Evolutionary conservation across 2,797 vertebrate genomes (phyloP), one percentile per base, ranked within the genome.

Genomic region (Hozukius guyotensis): DNA sequence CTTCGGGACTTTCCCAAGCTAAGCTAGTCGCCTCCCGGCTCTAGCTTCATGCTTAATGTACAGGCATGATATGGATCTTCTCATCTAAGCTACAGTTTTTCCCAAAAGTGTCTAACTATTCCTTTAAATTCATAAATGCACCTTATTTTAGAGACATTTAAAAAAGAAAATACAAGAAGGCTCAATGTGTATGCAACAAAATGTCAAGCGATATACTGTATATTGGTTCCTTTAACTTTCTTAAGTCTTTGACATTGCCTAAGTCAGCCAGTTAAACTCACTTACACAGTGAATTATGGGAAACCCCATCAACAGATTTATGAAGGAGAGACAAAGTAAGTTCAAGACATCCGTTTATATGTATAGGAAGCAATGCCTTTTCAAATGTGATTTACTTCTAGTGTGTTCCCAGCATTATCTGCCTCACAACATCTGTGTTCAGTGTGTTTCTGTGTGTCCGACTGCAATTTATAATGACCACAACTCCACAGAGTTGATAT

Each of bases 391-490:
- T 83, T 81, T 65, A 72, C 67, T 69, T 74, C 29, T 66, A 62
- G 42, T 65, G 78, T 83, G 74, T 89, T 88, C 36, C 72, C 79
- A 81, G 75, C 59, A 49, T 77, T 61, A 79, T 85, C 66, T 78
- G 59, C 64, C 29, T 70, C 65, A 56, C 74, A 66, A 52, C 85
- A 85, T 91, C 83, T 92, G 86, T 81, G 73, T 89, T 85, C 80
- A 66, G 85, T 87, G 73, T 84, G 81, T 74, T 65, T 86, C 8
- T 78, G 49, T 82, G 57, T 83, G 77, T 85, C 73, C 65, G 24
- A 13, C 70, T 71, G 52, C 24, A 69, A 69, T 84, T 82, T 79
- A 56, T 72, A 78, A 84, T 67, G 86, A 85, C 90, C 82, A 82
- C 72, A 77, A 0, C 3, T 86, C 72, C 85, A 53, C 73, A 82